Conservation (phyloP, 2,888 invertebrate species). For the Hipparchia semele region DNA sequence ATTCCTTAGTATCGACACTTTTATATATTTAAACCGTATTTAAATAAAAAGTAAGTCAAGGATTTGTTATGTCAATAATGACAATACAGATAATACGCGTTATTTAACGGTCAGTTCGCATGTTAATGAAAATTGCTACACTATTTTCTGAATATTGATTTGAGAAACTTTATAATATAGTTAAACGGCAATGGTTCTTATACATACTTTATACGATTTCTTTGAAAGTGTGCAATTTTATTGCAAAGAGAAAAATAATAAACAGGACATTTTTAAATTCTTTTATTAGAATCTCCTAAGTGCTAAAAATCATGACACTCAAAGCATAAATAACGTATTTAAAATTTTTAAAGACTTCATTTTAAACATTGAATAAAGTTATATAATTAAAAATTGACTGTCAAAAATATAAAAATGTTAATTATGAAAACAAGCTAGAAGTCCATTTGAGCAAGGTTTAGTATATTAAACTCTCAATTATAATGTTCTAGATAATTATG, state of each 20-base stretch:
- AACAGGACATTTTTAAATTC: neutral
- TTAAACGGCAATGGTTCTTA: neutral
- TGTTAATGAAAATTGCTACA: conserved; percentile 15
- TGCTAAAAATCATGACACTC: neutral
- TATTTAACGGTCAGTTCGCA: conserved; percentile 16
- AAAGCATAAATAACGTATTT: too few relatives aligned
- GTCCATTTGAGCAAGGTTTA: too few relatives aligned
- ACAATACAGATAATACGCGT: conserved; percentile 8
- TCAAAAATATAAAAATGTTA: too few relatives aligned
- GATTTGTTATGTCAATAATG: conserved; percentile 18
- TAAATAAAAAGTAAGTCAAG: conserved; percentile 13
- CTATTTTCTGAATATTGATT: conserved; percentile 6
- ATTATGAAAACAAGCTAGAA: too few relatives aligned
- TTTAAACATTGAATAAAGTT: too few relatives aligned
- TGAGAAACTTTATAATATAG: conserved; percentile 1
- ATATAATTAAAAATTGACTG: too few relatives aligned
- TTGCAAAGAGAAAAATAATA: too few relatives aligned
- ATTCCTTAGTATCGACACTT: neutral
- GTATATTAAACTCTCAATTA: too few relatives aligned
- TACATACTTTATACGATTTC: neutral
- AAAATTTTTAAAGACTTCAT: too few relatives aligned
- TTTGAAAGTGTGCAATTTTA: too few relatives aligned
- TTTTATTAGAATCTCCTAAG: neutral
- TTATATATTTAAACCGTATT: neutral
- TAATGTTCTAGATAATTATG: too few relatives aligned